A percentile compares a stretch with the other conserved stretches of the same genome.
Evolutionary conservation across 2,888 invertebrate genomes (phyloP).

Genomic region (Ochropleura plecta): DNA sequence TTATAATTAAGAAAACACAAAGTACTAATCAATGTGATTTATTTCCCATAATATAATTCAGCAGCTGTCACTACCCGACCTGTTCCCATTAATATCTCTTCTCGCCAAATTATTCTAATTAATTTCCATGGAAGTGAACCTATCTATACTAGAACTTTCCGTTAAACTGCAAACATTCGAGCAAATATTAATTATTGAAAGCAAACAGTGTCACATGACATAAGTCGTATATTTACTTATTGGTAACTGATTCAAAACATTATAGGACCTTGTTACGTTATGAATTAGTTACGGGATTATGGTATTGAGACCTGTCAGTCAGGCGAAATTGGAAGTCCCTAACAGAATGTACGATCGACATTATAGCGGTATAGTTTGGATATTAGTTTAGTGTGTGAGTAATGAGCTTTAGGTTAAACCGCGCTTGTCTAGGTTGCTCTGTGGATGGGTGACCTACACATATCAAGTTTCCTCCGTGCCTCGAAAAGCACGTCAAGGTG

Average conservation of each 20-base stretch:
- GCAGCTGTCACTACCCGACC: conserved; percentile 28
- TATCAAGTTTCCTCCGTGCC: too few species aligned
- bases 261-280: neutral
- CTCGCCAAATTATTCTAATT: conserved; percentile 55
- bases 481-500: too few species aligned
- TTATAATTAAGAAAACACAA: neutral
- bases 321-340: neutral
- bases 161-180: conserved; percentile 34
- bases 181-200: conserved; percentile 45
- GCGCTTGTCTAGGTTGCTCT: too few species aligned
- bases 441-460: too few species aligned
- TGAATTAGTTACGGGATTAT: neutral
- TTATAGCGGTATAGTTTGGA: neutral
- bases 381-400: neutral
- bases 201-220: conserved; percentile 36
- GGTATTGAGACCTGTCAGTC: neutral
- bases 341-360: neutral
- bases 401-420: too few species aligned
- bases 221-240: conserved; percentile 18
- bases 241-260: conserved; percentile 19
- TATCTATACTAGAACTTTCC: conserved; percentile 31
- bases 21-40: conserved; percentile 22
- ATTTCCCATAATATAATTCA: conserved; percentile 22
- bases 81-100: conserved; percentile 29
- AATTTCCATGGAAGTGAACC: conserved; percentile 41